phyloP scores from a whole-genome alignment of 2,797 vertebrate genomes.

The Labroides dimidiatus region DNA sequence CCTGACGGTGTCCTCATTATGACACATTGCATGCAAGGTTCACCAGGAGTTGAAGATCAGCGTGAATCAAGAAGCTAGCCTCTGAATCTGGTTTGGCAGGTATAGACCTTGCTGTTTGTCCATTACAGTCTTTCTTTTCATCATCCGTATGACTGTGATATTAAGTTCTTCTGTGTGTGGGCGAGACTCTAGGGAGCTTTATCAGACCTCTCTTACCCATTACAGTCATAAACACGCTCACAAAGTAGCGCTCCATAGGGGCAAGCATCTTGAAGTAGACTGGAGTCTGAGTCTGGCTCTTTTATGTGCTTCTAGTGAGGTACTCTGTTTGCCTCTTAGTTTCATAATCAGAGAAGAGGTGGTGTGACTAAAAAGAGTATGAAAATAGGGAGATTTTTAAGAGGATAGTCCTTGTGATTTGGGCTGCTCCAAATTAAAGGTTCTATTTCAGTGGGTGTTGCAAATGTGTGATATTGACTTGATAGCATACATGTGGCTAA shows the following conservation, averaged over 20 bases:
- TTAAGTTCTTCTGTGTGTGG: constrained; percentile 44
- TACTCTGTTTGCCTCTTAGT: constrained; percentile 36
- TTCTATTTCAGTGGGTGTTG: too few species aligned
- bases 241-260: constrained; percentile 45
- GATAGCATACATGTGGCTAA: too few species aligned
- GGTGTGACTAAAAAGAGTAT: constrained; percentile 20
- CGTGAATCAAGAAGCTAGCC: constrained; percentile 7
- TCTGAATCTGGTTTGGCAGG: constrained; percentile 30
- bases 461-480: too few species aligned
- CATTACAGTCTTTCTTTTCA: constrained; percentile 49
- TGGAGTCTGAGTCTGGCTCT: constrained; percentile 25
- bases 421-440: neutral
- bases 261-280: constrained; percentile 29
- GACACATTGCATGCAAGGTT: constrained; percentile 34
- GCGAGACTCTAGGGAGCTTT: constrained; percentile 42
- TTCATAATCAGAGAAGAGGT: constrained; percentile 2
- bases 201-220: constrained; percentile 47
- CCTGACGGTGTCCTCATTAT: constrained; percentile 25
- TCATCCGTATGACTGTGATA: constrained; percentile 44
- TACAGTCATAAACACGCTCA: constrained; percentile 55
- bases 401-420: neutral
- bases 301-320: constrained; percentile 43
- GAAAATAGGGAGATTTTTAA: constrained; percentile 27
- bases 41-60: constrained; percentile 5
- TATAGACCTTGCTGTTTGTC: constrained; percentile 33